These are phyloP conservation scores for Acrocephalus kingi DNA, from an alignment of 2,113 vertebrate species.

Conservation along the genomic window DNA sequence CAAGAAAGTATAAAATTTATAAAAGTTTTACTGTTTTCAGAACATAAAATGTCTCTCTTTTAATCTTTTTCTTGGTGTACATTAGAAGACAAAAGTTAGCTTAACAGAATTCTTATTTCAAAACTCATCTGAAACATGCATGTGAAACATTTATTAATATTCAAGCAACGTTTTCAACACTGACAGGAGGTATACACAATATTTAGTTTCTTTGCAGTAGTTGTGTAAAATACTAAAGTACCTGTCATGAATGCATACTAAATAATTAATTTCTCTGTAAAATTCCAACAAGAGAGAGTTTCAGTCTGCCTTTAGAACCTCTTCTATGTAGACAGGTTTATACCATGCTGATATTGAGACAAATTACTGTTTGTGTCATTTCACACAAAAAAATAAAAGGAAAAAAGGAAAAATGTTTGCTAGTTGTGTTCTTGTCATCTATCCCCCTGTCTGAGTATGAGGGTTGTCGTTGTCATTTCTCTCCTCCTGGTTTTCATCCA, in stretches of 20 bases:
- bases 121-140: background rate
- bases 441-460: background rate
- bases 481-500: background rate
- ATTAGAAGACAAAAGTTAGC: background rate
- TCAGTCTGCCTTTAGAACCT: background rate
- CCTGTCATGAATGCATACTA: background rate
- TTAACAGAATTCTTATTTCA: background rate
- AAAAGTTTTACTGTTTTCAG: background rate
- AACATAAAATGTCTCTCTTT: background rate
- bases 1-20: background rate
- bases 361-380: background rate
- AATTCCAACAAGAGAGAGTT: background rate
- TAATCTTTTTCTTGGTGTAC: background rate
- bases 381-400: background rate
- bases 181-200: background rate
- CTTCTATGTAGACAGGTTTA: background rate
- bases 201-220: slow-evolving; percentile 10
- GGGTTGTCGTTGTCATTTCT: background rate
- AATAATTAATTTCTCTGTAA: slow-evolving; percentile 11
- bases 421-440: background rate
- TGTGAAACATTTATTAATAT: slow-evolving; percentile 12
- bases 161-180: background rate
- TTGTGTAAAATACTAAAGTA: slow-evolving; percentile 2
- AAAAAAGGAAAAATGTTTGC: background rate
- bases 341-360: background rate